Conservation (phyloP, 2,797 vertebrate genomes). For the Gallinago solitaria region DNA sequence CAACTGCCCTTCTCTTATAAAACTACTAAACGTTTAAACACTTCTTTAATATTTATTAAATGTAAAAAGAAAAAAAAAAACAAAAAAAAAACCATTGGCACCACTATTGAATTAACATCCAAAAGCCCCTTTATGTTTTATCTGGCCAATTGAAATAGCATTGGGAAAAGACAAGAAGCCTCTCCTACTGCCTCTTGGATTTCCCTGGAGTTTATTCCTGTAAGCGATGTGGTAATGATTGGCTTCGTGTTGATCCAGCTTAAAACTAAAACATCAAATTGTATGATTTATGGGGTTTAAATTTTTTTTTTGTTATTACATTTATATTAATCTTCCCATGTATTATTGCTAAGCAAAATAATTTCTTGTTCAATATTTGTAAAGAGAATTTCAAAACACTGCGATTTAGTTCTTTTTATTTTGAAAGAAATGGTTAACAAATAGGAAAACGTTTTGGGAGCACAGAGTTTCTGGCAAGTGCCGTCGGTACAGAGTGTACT, state of each 20-base stretch:
- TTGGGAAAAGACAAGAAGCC: not conserved
- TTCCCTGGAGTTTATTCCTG: not conserved
- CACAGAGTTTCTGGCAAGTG: conserved; percentile 59
- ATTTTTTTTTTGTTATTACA: not conserved
- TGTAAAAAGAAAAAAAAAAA: too few relatives aligned
- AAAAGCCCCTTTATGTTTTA: not conserved
- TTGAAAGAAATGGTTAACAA: conserved; percentile 62
- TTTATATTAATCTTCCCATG: not conserved
- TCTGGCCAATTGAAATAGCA: not conserved
- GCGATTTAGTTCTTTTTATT: conserved; percentile 15
- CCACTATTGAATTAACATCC: not conserved
- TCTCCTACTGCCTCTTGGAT: not conserved
- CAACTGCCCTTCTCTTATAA: not conserved
- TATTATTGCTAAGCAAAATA: not conserved
- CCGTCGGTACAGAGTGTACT: conserved; percentile 62
- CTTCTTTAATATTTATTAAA: not conserved
- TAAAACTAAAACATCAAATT: not conserved
- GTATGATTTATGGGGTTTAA: not conserved
- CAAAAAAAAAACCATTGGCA: accelerated
- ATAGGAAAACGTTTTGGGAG: conserved; percentile 37
- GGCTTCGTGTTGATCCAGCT: not conserved
- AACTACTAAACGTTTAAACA: not conserved
- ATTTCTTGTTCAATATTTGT: not conserved
- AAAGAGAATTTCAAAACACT: not conserved
- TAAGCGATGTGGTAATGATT: not conserved